Percentiles rank a stretch among this genome's conserved stretches.
Evolutionary conservation across 1,140 invertebrate species (phyloP).

Genomic region (Drosophila busckii): DNA sequence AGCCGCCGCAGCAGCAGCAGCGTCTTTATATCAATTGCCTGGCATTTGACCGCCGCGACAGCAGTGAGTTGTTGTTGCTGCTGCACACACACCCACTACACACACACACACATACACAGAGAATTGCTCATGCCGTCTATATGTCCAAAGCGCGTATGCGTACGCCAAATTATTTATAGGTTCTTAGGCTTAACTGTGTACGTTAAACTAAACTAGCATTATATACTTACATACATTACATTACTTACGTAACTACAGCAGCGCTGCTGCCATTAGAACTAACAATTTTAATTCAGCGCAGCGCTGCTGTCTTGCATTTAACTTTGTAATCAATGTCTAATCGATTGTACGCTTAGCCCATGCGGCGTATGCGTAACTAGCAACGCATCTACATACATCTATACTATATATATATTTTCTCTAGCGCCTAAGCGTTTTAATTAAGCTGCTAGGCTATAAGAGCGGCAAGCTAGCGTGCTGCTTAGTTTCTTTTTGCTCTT

Average conservation of each 20-base stretch:
- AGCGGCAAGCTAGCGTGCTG: constrained; percentile 60
- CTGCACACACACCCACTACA: constrained; percentile 7
- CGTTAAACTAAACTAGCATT: constrained; percentile 38
- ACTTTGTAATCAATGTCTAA: constrained; percentile 46
- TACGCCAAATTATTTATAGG: constrained; percentile 60
- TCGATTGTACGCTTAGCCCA: constrained; percentile 43
- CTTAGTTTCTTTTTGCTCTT: constrained; percentile 44
- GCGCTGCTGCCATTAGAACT: too few relatives aligned
- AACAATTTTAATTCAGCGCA: too few relatives aligned
- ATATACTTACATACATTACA: constrained; percentile 14
- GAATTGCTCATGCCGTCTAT: constrained; percentile 67
- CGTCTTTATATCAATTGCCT: constrained; percentile 82
- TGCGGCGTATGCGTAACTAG: constrained; percentile 51
- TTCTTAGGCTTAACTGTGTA: constrained; percentile 62
- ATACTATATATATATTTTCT: too few relatives aligned
- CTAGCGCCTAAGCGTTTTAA: constrained; percentile 52
- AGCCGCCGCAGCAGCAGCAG: constrained; percentile 66
- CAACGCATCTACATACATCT: constrained; percentile 39
- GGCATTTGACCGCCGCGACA: constrained; percentile 84
- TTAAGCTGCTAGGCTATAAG: constrained; percentile 51
- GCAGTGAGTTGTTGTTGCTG: too few relatives aligned
- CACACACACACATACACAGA: constrained; percentile 17
- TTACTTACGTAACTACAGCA: constrained; percentile 13
- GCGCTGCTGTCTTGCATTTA: constrained; percentile 31
- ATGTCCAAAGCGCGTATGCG: constrained; percentile 53